phyloP scores from a whole-genome alignment of 2,888 invertebrate genomes.

The Hydriomena furcata region DNA sequence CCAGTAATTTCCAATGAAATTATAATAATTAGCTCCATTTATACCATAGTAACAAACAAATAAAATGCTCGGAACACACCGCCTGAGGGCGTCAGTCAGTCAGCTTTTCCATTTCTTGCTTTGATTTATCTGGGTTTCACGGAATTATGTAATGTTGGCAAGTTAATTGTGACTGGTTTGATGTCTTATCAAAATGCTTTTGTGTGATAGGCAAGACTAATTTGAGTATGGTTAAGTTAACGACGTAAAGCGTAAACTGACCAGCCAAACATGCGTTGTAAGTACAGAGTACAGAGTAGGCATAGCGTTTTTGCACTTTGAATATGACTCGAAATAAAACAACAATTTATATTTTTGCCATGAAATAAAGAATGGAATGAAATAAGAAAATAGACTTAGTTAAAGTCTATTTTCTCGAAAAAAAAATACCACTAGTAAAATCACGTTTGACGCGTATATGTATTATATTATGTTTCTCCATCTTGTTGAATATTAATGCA shows the following conservation, averaged over 20 bases:
- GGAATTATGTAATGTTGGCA: constrained; percentile 29
- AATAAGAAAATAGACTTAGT: too few relatives aligned
- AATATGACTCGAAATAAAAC: too few relatives aligned
- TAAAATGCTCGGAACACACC: constrained; percentile 72
- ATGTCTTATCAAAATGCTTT: constrained; percentile 1
- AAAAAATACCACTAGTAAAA: too few relatives aligned
- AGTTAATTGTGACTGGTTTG: constrained; percentile 20
- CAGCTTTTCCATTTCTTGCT: constrained; percentile 50
- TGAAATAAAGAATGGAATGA: too few relatives aligned
- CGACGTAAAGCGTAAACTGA: background rate
- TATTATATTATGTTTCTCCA: too few relatives aligned
- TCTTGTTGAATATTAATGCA: too few relatives aligned
- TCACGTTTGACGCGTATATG: too few relatives aligned
- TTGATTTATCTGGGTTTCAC: constrained; percentile 54
- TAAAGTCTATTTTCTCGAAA: too few relatives aligned
- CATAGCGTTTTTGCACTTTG: too few relatives aligned
- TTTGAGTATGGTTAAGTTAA: background rate
- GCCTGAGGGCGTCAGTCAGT: constrained; percentile 52
- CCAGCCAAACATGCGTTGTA: too few relatives aligned
- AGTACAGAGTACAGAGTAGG: too few relatives aligned
- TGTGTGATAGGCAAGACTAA: background rate
- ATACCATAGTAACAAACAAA: constrained; percentile 81
- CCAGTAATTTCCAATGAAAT: constrained; percentile 81
- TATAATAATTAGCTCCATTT: constrained; percentile 82
- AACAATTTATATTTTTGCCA: too few relatives aligned